A percentile compares a stretch with the other conserved stretches of the same genome.
phyloP scores from a whole-genome alignment of 1,140 invertebrate genomes.

The Anastrepha obliqua region DNA sequence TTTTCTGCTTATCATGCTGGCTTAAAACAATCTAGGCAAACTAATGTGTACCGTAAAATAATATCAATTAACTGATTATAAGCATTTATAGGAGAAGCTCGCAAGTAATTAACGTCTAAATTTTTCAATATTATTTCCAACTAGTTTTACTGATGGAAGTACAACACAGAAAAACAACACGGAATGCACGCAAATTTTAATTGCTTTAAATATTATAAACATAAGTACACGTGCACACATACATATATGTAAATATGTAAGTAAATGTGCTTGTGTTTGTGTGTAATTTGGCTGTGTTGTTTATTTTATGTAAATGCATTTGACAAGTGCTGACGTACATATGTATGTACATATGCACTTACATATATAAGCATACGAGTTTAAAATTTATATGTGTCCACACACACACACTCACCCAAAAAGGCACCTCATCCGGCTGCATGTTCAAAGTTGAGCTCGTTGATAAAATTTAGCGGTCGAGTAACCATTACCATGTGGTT shows the following conservation, averaged over 20 bases:
- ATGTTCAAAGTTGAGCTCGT: neutral
- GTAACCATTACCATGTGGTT: constrained; percentile 11
- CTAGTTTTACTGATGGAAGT: neutral
- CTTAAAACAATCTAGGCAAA: neutral
- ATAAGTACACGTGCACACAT: neutral
- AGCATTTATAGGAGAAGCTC: neutral
- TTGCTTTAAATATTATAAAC: neutral
- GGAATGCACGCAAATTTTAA: neutral
- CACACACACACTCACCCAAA: neutral
- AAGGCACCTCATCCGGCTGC: neutral
- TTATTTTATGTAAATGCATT: constrained; percentile 47
- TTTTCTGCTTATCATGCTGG: constrained; percentile 20
- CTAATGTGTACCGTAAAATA: constrained; percentile 34
- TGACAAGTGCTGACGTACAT: neutral
- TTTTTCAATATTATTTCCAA: neutral
- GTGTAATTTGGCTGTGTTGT: neutral
- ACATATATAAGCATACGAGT: neutral
- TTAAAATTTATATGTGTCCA: neutral
- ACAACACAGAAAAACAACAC: neutral
- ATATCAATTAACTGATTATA: neutral
- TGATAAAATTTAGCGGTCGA: neutral
- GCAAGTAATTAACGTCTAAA: constrained; percentile 19
- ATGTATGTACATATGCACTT: neutral
- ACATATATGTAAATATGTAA: neutral
- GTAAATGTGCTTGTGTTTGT: neutral